Evolutionary conservation across 2,888 invertebrate species (phyloP).

Genomic region (Cephonodes hylas): DNA sequence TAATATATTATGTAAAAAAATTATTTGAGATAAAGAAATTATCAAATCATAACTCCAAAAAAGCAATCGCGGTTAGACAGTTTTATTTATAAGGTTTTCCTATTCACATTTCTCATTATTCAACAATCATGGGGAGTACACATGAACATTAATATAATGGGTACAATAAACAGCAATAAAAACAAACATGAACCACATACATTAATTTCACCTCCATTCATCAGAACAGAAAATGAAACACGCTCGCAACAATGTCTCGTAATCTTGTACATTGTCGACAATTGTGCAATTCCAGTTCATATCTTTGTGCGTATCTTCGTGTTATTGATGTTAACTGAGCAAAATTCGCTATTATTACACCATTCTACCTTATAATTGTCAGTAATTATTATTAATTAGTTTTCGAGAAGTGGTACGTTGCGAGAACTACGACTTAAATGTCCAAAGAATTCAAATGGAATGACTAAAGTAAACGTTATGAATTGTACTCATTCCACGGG

Average conservation of each 20-base stretch:
- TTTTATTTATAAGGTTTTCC: too few species aligned
- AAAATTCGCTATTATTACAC: neutral
- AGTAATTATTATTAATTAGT: neutral
- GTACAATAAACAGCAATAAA: too few species aligned
- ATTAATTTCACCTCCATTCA: neutral
- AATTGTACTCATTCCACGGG: too few species aligned
- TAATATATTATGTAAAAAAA: too few species aligned
- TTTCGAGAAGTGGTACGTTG: neutral
- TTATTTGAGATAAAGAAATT: too few species aligned
- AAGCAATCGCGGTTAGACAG: too few species aligned
- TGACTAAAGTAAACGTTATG: neutral
- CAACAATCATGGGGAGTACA: too few species aligned
- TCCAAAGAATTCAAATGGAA: neutral
- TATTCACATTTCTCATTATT: too few species aligned
- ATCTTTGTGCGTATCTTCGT: neutral
- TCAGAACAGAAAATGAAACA: neutral
- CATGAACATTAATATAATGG: too few species aligned
- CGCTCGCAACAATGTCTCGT: neutral
- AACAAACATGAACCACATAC: neutral
- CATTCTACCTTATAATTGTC: neutral
- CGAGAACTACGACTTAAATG: neutral
- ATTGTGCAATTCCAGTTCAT: neutral
- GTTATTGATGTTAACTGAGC: conserved; percentile 15
- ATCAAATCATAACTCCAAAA: too few species aligned
- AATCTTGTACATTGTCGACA: neutral